Evolutionary conservation across 2,797 vertebrate species (phyloP).

Genomic region (Oryzias sinensis): DNA sequence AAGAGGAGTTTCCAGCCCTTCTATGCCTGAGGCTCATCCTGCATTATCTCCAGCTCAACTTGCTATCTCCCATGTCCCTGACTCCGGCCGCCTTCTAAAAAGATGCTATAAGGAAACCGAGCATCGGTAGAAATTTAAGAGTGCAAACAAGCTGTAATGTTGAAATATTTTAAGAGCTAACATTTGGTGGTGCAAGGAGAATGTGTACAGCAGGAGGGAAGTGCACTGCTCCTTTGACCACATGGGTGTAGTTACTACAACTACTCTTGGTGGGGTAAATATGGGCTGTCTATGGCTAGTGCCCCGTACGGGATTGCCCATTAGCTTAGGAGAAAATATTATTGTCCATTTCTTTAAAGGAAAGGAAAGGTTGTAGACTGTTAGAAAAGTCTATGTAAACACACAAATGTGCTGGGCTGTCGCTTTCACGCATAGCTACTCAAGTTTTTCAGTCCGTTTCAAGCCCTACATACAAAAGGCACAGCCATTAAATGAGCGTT

Average conservation of each 20-base stretch:
- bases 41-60: constrained; percentile 66
- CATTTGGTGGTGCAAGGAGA: constrained; percentile 30
- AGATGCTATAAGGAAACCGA: constrained; percentile 60
- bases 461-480: no score
- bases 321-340: no score
- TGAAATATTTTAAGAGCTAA: constrained; percentile 30
- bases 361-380: no score
- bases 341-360: no score
- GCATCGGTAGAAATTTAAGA: constrained; percentile 43
- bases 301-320: no score
- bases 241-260: constrained; percentile 35
- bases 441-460: no score
- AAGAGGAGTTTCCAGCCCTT: constrained; percentile 64
- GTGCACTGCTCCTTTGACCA: constrained; percentile 18
- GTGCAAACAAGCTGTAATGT: constrained; percentile 29
- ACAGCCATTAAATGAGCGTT: no score
- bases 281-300: no score
- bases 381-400: no score
- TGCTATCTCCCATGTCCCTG: constrained; percentile 55
- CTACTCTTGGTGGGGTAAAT: no score
- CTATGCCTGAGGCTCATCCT: constrained; percentile 65
- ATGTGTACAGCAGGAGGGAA: constrained; percentile 25
- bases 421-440: no score
- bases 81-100: constrained; percentile 49
- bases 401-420: no score